Conservation (phyloP, 2,797 vertebrate genomes). For the Chromobotia macracanthus region DNA sequence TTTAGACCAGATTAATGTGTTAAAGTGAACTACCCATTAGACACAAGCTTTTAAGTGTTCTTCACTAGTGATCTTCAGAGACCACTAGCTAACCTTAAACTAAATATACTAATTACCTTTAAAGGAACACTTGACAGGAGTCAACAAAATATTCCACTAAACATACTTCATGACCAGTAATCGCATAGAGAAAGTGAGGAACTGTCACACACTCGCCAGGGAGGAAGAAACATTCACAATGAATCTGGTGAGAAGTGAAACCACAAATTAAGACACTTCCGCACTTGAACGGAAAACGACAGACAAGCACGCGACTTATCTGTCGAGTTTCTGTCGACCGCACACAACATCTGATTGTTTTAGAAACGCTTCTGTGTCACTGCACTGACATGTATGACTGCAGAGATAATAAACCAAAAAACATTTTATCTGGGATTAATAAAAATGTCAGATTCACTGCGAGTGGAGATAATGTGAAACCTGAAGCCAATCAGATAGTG, state of each 20-base stretch:
- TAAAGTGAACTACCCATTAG: neutral
- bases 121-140: neutral
- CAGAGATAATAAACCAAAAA: neutral
- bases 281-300: neutral
- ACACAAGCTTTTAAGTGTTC: neutral
- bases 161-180: neutral
- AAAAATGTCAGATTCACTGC: constrained; percentile 6
- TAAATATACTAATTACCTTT: no score
- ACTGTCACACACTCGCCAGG: neutral
- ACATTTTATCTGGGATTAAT: neutral
- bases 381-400: neutral
- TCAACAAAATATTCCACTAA: neutral
- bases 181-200: neutral
- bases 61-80: neutral
- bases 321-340: constrained; percentile 2
- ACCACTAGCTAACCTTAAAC: neutral
- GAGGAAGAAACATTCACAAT: constrained; percentile 4
- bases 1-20: constrained; percentile 28
- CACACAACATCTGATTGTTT: neutral
- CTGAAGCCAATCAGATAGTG: constrained; percentile 29
- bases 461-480: constrained; percentile 28
- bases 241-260: constrained; percentile 32
- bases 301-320: neutral
- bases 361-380: neutral
- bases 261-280: neutral